Conservation (phyloP, 92 coral and sea anemone species). For the Anthopleura xanthogrammica region DNA sequence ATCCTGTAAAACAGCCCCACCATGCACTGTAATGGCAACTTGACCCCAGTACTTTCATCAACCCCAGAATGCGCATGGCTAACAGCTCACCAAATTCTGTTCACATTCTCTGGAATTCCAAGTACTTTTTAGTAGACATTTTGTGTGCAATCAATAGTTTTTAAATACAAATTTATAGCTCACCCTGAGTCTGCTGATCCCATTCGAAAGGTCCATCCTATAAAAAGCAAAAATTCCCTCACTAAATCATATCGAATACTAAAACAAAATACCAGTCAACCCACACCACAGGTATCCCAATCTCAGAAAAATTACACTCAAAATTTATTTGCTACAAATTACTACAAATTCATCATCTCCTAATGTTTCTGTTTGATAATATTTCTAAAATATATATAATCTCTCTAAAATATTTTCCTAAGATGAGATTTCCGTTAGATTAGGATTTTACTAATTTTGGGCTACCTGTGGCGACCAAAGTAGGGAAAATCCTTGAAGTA, state of each 20-base stretch:
- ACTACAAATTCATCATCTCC: too few species aligned
- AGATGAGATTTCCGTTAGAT: not conserved
- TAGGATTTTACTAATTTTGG: not conserved
- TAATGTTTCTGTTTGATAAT: not conserved
- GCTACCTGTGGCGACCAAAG: not conserved
- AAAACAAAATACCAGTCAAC: not conserved
- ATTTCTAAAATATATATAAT: too few species aligned
- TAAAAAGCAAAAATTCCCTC: not conserved
- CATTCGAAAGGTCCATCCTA: slow-evolving; percentile 47
- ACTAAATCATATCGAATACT: not conserved
- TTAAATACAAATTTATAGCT: not conserved
- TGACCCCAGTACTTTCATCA: too few species aligned
- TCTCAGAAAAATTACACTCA: not conserved
- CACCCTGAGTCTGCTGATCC: slow-evolving; percentile 44
- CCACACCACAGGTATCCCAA: not conserved
- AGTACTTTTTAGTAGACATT: too few species aligned
- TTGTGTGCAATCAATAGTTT: not conserved
- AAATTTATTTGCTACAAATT: not conserved
- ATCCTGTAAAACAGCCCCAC: too few species aligned
- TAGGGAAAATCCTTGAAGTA: not conserved
- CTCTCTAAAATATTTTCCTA: too few species aligned
- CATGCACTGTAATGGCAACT: too few species aligned
- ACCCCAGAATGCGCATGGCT: too few species aligned
- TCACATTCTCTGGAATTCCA: too few species aligned
- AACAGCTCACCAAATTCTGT: too few species aligned